Evolutionary conservation across 2,113 vertebrate genomes (phyloP), one percentile per base, ranked within the genome.

Genomic region (Tenebrosternarchus preto): DNA sequence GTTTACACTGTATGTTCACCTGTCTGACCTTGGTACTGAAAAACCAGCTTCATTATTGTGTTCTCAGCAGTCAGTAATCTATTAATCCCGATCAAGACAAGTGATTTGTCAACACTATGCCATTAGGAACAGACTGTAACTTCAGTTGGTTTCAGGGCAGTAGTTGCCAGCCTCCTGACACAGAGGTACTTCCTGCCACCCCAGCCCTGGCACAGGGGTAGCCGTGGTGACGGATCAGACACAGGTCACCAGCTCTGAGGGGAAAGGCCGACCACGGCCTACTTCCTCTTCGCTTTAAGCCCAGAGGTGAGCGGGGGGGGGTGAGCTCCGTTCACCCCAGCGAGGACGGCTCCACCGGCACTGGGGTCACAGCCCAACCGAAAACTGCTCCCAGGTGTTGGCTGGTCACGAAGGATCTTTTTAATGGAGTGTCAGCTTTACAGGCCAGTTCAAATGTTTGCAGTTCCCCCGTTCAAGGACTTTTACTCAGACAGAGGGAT

Each of bases 341-440:
- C 6, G 39, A 43, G 39, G 39, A 43, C 39, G 39, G 39, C 39
- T 43, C 6, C 39, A 4, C 6, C 11, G 11, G 31, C 85, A 75
- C 85, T 88, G 85, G 82, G 87, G 63, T 83, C 90, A 86, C 91
- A 87, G 88, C 88, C 89, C 89, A 87, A 84, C 86, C 84, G 88
- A 91, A n/a, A 88, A 92, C 84, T 85, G 79, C 90, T 93, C 89
- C 85, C 86, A 92, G 89, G 89, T 86, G 76, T 89, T 88, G 79
- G 79, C 88, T 85, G 89, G 80, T 90, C 90, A 81, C 92, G 89
- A 91, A 90, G 91, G 89, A 87, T 87, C 84, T 73, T 55, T 88
- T 93, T 93, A 92, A 93, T 92, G 90, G 93, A 91, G 88, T 92
- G 91, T 89, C 90, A 88, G 88, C 84, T 90, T 91, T 89, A 88